phyloP scores from a whole-genome alignment of 2,113 vertebrate genomes.

The Anas platyrhynchos region DNA sequence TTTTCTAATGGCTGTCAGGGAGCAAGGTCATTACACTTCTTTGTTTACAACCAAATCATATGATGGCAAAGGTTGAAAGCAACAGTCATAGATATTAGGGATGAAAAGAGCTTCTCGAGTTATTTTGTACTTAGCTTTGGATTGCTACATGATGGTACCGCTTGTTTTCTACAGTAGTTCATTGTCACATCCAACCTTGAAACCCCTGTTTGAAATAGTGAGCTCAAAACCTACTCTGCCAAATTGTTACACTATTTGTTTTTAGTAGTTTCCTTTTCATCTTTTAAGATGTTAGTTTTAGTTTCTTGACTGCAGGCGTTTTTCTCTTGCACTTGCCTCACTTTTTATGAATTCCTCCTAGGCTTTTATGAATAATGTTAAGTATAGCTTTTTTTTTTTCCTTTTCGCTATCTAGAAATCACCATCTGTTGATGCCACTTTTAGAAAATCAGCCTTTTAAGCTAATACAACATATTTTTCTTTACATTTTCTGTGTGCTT shows the following conservation, averaged over 20 bases:
- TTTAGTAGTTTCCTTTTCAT: constrained; percentile 39
- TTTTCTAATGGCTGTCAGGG: not conserved
- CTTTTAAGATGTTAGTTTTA: constrained; percentile 54
- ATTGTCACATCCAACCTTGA: constrained; percentile 7
- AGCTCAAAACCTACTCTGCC: constrained; percentile 42
- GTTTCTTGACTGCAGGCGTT: constrained; percentile 1
- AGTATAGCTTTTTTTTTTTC: not conserved
- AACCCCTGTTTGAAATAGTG: not conserved
- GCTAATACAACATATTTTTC: not conserved
- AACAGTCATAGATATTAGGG: not conserved
- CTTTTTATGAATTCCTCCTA: not conserved
- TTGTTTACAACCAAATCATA: not conserved
- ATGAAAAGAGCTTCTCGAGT: not conserved
- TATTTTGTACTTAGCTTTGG: not conserved
- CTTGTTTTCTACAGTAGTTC: constrained; percentile 14
- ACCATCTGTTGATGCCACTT: not conserved
- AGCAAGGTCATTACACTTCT: not conserved
- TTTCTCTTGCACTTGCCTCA: constrained; percentile 31
- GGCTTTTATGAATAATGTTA: not conserved
- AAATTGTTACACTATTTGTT: constrained; percentile 40
- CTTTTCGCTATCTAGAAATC: too few species aligned
- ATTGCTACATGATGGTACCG: not conserved
- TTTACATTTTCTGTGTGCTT: not conserved
- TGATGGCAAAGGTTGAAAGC: not conserved
- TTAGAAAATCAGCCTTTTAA: not conserved